Evolutionary conservation across 2,888 invertebrate species (phyloP).

Genomic region (Ophioninae sp.): DNA sequence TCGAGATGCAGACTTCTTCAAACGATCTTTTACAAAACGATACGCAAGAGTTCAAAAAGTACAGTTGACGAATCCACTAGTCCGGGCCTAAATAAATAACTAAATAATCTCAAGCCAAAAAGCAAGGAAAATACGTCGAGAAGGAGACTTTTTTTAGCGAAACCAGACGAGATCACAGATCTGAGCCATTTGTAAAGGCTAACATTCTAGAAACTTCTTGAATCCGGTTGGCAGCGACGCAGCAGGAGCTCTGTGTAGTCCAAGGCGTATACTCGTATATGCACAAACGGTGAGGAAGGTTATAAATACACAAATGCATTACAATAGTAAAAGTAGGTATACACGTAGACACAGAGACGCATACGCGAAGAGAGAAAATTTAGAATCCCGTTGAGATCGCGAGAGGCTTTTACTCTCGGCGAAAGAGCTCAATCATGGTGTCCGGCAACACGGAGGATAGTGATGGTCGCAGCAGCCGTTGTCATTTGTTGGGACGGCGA

Average conservation of each 20-base stretch:
- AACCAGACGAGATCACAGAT: not conserved
- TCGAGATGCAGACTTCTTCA: too few relatives aligned
- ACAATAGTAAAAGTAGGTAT: conserved; percentile 10
- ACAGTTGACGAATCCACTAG: not conserved
- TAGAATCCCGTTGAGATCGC: conserved; percentile 34
- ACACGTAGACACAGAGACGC: not conserved
- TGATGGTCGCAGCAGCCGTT: conserved; percentile 49
- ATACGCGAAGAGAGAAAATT: conserved; percentile 2
- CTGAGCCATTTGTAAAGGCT: not conserved
- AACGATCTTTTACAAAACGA: too few relatives aligned
- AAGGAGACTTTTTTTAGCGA: not conserved
- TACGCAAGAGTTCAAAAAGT: not conserved
- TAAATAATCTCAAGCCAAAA: not conserved
- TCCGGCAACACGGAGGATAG: conserved; percentile 46
- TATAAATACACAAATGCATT: conserved; percentile 29
- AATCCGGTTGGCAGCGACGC: conserved; percentile 22
- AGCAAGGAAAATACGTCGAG: not conserved
- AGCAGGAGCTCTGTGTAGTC: not conserved
- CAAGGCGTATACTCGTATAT: not conserved
- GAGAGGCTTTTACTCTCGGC: conserved; percentile 35
- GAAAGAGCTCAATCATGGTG: conserved; percentile 51
- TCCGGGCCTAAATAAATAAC: not conserved
- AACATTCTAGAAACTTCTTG: conserved; percentile 35
- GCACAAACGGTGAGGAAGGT: not conserved
- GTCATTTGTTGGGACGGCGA: conserved; percentile 62